A percentile compares a stretch with the other conserved stretches of the same genome.
Evolutionary conservation across 2,113 vertebrate species (phyloP).

Genomic region (Cyanistes caeruleus): DNA sequence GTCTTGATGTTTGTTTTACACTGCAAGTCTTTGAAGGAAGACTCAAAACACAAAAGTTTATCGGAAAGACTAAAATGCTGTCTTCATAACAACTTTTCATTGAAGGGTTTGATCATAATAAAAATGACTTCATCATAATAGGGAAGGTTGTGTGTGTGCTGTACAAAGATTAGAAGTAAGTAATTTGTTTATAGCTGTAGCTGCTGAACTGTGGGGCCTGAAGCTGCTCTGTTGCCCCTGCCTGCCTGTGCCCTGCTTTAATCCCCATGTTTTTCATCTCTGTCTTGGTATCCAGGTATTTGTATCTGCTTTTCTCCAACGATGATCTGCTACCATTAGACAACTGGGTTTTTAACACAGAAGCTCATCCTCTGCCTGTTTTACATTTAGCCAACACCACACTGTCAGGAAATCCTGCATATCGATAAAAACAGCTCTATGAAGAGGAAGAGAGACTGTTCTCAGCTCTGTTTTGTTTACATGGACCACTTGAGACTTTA

Average conservation of each 20-base stretch:
- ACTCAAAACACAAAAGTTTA: background rate
- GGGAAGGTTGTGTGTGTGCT: background rate
- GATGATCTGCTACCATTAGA: conserved; percentile 96
- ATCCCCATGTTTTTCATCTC: background rate
- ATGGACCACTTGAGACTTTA: conserved; percentile 77
- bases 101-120: background rate
- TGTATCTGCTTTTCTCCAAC: conserved; percentile 95
- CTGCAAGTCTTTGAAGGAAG: background rate
- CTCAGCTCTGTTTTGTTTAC: conserved; percentile 82
- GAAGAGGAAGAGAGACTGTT: conserved; percentile 67
- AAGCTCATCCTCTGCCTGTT: conserved; percentile 95
- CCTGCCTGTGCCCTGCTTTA: background rate
- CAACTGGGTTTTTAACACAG: conserved; percentile 98
- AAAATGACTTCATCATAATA: background rate
- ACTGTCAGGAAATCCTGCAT: conserved; percentile 88
- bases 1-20: background rate
- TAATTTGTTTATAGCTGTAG: background rate
- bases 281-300: conserved; percentile 81
- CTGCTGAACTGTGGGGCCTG: background rate
- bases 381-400: conserved; percentile 94
- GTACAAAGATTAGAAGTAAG: background rate
- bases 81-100: background rate
- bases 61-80: background rate
- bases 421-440: conserved; percentile 80
- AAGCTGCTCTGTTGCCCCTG: background rate